A percentile compares a stretch with the other conserved stretches of the same genome.
These are phyloP conservation scores for Calidris pygmaea DNA, from an alignment of 2,113 vertebrate species.

Conservation along the genomic window DNA sequence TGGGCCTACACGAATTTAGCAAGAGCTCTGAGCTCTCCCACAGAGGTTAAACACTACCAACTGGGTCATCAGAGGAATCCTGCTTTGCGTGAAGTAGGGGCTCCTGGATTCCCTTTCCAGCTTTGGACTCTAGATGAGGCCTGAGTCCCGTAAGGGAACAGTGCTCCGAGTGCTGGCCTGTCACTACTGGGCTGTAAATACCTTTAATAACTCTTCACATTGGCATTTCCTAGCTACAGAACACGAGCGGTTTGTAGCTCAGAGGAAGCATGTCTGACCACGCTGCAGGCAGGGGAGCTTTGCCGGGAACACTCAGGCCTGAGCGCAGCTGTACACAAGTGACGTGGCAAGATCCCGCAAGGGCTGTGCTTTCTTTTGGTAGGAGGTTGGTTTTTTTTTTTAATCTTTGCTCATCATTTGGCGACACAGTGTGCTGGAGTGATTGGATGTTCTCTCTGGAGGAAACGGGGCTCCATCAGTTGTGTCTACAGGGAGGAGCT, in stretches of 20 bases:
- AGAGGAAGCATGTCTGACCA: not conserved
- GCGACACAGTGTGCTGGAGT: not conserved
- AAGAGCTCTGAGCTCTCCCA: not conserved
- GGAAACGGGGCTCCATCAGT: not conserved
- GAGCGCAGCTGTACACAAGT: not conserved
- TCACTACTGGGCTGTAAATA: not conserved
- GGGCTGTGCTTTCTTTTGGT: not conserved
- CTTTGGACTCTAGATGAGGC: not conserved
- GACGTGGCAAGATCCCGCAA: not conserved
- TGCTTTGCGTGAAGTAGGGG: not conserved
- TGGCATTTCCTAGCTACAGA: not conserved
- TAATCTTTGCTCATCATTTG: not conserved
- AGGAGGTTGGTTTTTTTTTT: not conserved
- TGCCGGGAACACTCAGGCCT: not conserved
- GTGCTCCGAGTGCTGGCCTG: not conserved
- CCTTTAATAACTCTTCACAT: not conserved
- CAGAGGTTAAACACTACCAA: not conserved
- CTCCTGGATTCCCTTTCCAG: not conserved
- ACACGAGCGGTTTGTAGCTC: not conserved
- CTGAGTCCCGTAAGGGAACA: not conserved
- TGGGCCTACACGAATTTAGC: not conserved
- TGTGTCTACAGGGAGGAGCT: not conserved
- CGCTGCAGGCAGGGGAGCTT: not conserved
- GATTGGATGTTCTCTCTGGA: not conserved
- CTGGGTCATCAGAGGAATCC: not conserved